Evolutionary conservation across 1,140 invertebrate genomes (phyloP), one percentile per base, ranked within the genome.

Genomic region (Ceratosolen solmsi): DNA sequence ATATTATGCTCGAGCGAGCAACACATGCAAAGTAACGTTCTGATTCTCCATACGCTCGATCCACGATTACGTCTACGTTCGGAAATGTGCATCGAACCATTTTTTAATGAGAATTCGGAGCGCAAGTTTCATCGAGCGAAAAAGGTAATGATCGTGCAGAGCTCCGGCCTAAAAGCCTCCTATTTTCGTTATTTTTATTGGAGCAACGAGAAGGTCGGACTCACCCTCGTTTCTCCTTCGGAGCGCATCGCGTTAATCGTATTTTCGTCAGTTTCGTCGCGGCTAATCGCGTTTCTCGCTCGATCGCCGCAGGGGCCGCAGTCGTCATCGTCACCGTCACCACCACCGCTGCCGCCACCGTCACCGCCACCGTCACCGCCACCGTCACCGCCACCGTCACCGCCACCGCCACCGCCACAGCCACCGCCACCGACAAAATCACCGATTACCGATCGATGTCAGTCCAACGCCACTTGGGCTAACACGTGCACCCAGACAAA

Each of bases 171-270:
- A 46, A 46, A 46, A 46, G 13, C 41, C 41, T 46, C 13, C 5
- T 13, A 13, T 13, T 46, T 46, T 13, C 13, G 41, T 46, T 7
- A 13, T 46, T 46, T 46, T 46, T 46, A 46, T 7, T 46, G 41
- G 41, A 46, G 41, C 5, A 46, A 54, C 51, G 51, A 15, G 20
- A 54, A 13, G 25, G n/a, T 13, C 56, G 25, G 3, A 5, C 15
- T 5, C 56, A 58, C 56, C 56, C 63, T 38, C 63, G 63, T 1
- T n/a, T n/a, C 79, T 63, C 30, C 82, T 36, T 2, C 60, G 0
- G 3, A 11, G 30, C 33, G 60, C 60, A 58, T 85, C 58, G 25
- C n/a, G 11, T 68, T 84, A 85, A 86, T 85, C 84, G 82, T 80
- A 85, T 86, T 85, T 86, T 73, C 71, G 17, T 54, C 49, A 73